Percentiles rank a stretch among this genome's conserved stretches.
These are phyloP conservation scores for Tethea ocularis DNA, from an alignment of 2,888 invertebrate genomes.

Conservation along the genomic window DNA sequence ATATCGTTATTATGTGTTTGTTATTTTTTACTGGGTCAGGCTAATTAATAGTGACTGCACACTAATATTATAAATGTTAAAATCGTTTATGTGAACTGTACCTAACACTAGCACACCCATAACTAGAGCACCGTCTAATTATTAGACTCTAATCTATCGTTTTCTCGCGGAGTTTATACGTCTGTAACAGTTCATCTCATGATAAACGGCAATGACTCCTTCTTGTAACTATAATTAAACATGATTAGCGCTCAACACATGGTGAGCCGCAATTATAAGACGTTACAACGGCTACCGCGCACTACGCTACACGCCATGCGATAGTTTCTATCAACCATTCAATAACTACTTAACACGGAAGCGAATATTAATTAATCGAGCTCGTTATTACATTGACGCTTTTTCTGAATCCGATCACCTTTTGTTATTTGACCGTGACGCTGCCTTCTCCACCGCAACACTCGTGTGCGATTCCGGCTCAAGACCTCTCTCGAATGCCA, in stretches of 20 bases:
- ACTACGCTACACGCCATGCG: constrained; percentile 68
- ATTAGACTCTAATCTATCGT: constrained; percentile 71
- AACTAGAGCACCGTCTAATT: constrained; percentile 42
- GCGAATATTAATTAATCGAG: constrained; percentile 57
- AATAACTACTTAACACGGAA: constrained; percentile 70
- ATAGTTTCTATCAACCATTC: constrained; percentile 69
- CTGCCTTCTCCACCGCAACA: constrained; percentile 17
- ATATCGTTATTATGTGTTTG: too few species aligned
- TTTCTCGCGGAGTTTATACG: constrained; percentile 65
- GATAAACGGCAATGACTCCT: constrained; percentile 80
- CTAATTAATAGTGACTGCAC: neutral
- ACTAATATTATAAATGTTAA: neutral
- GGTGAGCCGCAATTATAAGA: constrained; percentile 77
- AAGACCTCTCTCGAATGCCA: constrained; percentile 22
- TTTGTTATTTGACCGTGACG: constrained; percentile 29
- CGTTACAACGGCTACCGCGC: constrained; percentile 75
- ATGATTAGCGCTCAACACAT: constrained; percentile 82
- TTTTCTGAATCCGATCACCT: constrained; percentile 35
- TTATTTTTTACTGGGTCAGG: too few species aligned
- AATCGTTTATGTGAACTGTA: constrained; percentile 6
- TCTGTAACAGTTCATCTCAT: constrained; percentile 82
- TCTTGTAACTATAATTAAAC: constrained; percentile 76
- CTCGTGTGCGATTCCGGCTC: constrained; percentile 44
- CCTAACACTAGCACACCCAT: constrained; percentile 5
- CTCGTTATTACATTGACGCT: constrained; percentile 49